phyloP scores from a whole-genome alignment of 1,140 invertebrate species.

The Ceratina calcarata region DNA sequence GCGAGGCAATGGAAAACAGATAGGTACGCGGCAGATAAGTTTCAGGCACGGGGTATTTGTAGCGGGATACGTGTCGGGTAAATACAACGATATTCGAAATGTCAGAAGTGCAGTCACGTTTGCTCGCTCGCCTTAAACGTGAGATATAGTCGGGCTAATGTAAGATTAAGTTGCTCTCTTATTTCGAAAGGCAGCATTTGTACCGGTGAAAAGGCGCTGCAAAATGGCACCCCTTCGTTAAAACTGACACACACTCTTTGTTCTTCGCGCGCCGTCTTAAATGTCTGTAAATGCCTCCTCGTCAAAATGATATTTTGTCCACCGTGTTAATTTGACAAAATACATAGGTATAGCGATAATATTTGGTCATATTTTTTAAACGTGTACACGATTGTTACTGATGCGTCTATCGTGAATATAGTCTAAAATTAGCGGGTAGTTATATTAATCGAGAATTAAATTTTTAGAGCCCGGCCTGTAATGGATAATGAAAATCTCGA shows the following conservation, averaged over 20 bases:
- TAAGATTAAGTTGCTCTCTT: constrained; percentile 50
- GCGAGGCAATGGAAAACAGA: constrained; percentile 14
- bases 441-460: neutral
- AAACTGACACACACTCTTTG: neutral
- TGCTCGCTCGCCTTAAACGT: constrained; percentile 44
- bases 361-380: too few relatives aligned
- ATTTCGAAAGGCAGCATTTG: constrained; percentile 48
- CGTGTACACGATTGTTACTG: too few relatives aligned
- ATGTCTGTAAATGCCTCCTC: too few relatives aligned
- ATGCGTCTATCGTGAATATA: too few relatives aligned
- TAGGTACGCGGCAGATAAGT: constrained; percentile 49
- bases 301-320: too few relatives aligned
- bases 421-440: too few relatives aligned
- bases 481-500: neutral
- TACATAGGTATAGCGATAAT: too few relatives aligned
- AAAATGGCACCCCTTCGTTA: constrained; percentile 23
- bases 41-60: constrained; percentile 40
- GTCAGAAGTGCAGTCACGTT: constrained; percentile 56
- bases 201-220: constrained; percentile 29
- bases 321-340: too few relatives aligned
- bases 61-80: constrained; percentile 40
- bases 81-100: constrained; percentile 53
- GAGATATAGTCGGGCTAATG: constrained; percentile 47
- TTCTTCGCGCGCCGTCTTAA: neutral
- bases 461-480: neutral